phyloP scores from a whole-genome alignment of 2,888 invertebrate species.

The Corbicula japonica region DNA sequence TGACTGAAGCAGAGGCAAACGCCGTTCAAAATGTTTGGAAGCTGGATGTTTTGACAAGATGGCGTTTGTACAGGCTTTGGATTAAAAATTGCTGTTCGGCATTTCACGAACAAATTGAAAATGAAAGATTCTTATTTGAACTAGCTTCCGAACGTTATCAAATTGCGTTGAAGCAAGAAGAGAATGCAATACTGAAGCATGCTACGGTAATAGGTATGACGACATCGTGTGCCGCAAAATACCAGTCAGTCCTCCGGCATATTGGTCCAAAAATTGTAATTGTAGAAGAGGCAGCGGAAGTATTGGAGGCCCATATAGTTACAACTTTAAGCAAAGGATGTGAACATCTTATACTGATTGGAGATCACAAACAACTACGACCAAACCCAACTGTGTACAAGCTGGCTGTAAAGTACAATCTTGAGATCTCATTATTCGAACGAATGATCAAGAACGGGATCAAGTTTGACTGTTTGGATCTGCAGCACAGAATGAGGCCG shows the following conservation, averaged over 20 bases:
- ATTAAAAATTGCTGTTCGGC: constrained; percentile 40
- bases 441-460: constrained; percentile 91
- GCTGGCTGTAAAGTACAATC: constrained; percentile 90
- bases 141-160: constrained; percentile 67
- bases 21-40: constrained; percentile 75
- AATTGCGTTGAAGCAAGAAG: constrained; percentile 71
- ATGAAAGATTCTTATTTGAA: constrained; percentile 65
- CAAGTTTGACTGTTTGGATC: constrained; percentile 89
- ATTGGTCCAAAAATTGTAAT: constrained; percentile 86
- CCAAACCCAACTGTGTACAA: constrained; percentile 91
- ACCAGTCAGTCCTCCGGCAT: constrained; percentile 74
- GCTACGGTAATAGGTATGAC: constrained; percentile 84
- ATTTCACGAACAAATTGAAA: constrained; percentile 43
- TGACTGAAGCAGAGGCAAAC: constrained; percentile 73
- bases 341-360: constrained; percentile 94
- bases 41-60: constrained; percentile 83
- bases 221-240: constrained; percentile 84
- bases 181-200: constrained; percentile 73
- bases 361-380: constrained; percentile 93
- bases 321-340: constrained; percentile 91
- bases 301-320: constrained; percentile 94
- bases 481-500: constrained; percentile 88
- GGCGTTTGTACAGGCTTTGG: constrained; percentile 87
- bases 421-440: constrained; percentile 94
- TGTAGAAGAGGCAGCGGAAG: constrained; percentile 96